phyloP scores from a whole-genome alignment of 1,140 invertebrate species.

The Parapsyche elsis region DNA sequence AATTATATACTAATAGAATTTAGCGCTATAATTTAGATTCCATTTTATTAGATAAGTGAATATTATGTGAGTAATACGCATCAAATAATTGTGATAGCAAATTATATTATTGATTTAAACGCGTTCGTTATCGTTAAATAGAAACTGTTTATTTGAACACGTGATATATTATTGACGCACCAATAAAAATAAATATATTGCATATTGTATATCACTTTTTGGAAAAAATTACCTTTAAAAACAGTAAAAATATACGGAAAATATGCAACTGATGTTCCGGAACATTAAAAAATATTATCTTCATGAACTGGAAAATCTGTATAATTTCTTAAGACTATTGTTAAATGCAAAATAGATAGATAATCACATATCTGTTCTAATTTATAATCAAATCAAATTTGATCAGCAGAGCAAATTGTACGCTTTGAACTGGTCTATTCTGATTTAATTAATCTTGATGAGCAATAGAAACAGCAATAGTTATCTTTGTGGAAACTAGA shows the following conservation, averaged over 20 bases:
- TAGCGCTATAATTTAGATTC: conserved; percentile 20
- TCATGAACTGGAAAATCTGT: too few relatives aligned
- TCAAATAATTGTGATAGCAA: conserved; percentile 11
- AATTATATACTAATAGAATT: conserved; percentile 1
- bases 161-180: neutral
- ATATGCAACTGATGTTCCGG: too few relatives aligned
- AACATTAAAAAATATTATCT: too few relatives aligned
- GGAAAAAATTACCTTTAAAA: too few relatives aligned
- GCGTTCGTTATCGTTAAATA: neutral
- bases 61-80: neutral
- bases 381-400: too few relatives aligned
- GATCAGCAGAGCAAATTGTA: too few relatives aligned
- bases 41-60: conserved; percentile 17
- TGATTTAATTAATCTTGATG: too few relatives aligned
- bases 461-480: conserved; percentile 2
- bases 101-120: neutral
- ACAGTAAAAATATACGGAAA: too few relatives aligned
- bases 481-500: neutral
- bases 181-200: neutral
- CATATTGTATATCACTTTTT: neutral
- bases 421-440: too few relatives aligned
- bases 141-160: neutral
- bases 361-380: too few relatives aligned
- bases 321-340: too few relatives aligned
- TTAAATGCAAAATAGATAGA: too few relatives aligned